A percentile compares a stretch with the other conserved stretches of the same genome.
phyloP scores from a whole-genome alignment of 2,888 invertebrate genomes.

The Apamea epomidion region DNA sequence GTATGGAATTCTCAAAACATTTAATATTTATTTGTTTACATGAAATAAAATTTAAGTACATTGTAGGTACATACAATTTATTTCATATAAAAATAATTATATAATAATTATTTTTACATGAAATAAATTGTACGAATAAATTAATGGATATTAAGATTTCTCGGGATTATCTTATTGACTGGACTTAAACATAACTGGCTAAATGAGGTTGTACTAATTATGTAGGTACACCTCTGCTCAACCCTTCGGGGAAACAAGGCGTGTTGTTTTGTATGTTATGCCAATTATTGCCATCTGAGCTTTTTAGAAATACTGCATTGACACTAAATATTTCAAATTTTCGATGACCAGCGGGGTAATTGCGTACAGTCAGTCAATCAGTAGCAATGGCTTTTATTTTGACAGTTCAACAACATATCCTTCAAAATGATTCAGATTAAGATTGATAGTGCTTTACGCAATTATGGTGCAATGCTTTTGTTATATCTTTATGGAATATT shows the following conservation, averaged over 20 bases:
- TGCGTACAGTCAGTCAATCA: too few relatives aligned
- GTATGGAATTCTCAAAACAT: slow-evolving; percentile 62
- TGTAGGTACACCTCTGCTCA: not conserved
- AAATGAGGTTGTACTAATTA: not conserved
- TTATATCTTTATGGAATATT: not conserved
- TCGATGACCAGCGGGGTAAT: not conserved
- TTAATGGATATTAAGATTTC: slow-evolving; percentile 23
- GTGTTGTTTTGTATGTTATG: not conserved
- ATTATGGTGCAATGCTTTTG: not conserved
- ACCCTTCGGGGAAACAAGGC: not conserved
- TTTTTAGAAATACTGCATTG: not conserved
- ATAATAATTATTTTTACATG: too few relatives aligned
- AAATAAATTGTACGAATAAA: too few relatives aligned
- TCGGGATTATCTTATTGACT: not conserved
- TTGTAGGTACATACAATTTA: too few relatives aligned
- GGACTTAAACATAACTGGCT: not conserved
- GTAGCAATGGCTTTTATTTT: too few relatives aligned
- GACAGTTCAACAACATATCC: too few relatives aligned
- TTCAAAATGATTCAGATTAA: too few relatives aligned
- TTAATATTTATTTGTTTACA: slow-evolving; percentile 51
- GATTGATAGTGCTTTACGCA: too few relatives aligned
- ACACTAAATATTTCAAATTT: not conserved
- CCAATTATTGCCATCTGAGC: not conserved
- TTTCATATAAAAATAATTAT: too few relatives aligned
- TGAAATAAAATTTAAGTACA: slow-evolving; percentile 40